phyloP scores from a whole-genome alignment of 2,797 vertebrate genomes.

The Mico argentatus region DNA sequence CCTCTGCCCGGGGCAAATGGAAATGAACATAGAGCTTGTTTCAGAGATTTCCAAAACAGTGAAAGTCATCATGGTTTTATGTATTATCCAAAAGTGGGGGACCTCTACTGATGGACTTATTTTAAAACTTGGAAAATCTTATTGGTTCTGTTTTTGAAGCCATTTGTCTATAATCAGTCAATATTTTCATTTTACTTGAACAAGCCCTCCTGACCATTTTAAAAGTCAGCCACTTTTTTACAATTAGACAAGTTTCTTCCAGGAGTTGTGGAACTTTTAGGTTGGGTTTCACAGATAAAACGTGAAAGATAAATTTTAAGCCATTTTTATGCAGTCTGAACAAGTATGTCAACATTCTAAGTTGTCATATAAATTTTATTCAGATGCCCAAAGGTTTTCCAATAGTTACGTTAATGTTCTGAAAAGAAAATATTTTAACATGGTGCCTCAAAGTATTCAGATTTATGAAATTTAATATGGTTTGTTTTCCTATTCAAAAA shows the following conservation, averaged over 20 bases:
- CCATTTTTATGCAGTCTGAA: not conserved
- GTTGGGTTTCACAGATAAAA: not conserved
- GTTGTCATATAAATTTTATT: not conserved
- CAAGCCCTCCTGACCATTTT: not conserved
- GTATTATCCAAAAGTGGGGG: not conserved
- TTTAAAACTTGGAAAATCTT: not conserved
- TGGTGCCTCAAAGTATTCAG: not conserved
- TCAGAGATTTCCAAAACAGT: not conserved
- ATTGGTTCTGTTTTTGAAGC: not conserved
- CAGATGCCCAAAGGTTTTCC: not conserved
- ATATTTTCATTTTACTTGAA: not conserved
- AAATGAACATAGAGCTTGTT: not conserved
- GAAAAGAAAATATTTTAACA: not conserved
- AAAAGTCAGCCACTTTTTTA: not conserved
- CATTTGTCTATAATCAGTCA: not conserved
- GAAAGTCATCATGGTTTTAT: not conserved
- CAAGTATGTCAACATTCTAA: not conserved
- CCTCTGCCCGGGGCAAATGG: accelerated
- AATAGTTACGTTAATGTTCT: not conserved
- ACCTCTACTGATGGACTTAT: not conserved
- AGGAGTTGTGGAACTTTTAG: not conserved
- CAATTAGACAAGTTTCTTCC: not conserved
- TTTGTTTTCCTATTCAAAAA: not conserved
- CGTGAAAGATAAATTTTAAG: not conserved
- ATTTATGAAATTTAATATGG: not conserved